These are phyloP conservation scores for Piliocolobus tephrosceles DNA, from an alignment of 2,113 vertebrate species.

Conservation along the genomic window DNA sequence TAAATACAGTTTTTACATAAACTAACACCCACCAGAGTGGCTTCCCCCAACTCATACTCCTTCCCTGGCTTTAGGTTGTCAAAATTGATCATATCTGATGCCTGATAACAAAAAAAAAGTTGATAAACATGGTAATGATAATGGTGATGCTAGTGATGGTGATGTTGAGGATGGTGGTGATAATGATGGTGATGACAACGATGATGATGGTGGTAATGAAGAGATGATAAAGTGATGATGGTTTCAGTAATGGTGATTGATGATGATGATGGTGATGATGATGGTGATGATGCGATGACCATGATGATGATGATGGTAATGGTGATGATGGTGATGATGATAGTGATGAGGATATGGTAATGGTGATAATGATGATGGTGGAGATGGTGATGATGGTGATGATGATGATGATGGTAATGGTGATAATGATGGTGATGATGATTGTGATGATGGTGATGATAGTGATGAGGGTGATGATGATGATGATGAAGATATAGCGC, in stretches of 20 bases:
- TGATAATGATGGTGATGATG: background rate
- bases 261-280: background rate
- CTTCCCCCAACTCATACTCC: background rate
- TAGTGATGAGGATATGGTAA: background rate
- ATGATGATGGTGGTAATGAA: background rate
- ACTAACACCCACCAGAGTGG: background rate
- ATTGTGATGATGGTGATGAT: fast-evolving
- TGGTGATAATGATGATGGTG: background rate
- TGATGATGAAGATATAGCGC: too few relatives aligned
- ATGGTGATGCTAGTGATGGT: background rate
- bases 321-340: background rate
- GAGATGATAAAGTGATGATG: too few relatives aligned
- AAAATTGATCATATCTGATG: background rate
- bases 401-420: background rate
- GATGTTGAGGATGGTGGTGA: background rate
- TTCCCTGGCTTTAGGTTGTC: background rate
- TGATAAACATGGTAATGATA: background rate
- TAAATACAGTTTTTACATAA: background rate
- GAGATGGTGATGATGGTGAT: background rate
- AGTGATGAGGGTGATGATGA: too few relatives aligned
- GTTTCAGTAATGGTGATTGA: too few relatives aligned
- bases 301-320: background rate
- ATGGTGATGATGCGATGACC: too few relatives aligned
- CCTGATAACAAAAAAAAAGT: background rate
- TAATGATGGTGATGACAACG: background rate